Evolutionary conservation across 2,113 vertebrate species (phyloP), one percentile per base, ranked within the genome.

Genomic region (Scatophagus argus): DNA sequence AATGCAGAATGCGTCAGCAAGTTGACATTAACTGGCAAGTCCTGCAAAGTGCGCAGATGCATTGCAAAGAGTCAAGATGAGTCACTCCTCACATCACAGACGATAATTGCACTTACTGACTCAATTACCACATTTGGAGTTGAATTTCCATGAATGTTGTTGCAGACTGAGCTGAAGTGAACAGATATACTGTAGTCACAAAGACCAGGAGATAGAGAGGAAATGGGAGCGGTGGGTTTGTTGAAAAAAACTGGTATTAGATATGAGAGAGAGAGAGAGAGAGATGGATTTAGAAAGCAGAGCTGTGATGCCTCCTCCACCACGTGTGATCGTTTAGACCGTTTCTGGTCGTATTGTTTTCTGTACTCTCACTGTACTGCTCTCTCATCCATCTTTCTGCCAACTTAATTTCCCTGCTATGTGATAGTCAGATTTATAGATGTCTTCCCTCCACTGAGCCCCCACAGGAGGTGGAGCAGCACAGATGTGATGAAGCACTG

Each of bases 361-460:
- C n/a, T 72, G 67, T 58, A n/a, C n/a, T 82, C 88, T 88, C 75
- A 84, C 76, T 27, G 10, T 82, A 13, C 82, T 54, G 60, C 73
- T 78, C 65, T 72, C 44, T 83, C 80, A 66, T 90, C 74, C 68
- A 77, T 87, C 89, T 82, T 77, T 74, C 80, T 90, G 86, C 89
- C 91, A 89, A 64, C 81, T 83, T 90, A 65, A 77, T 87, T 89
- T 90, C 76, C 61, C 79, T 63, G 69, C 78, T 41, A 70, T 88
- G 86, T 91, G 91, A 91, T 44, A 69, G 87, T 77, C 72, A 88
- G 92, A 94, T 93, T 93, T 92, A 94, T 93, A 73, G 87, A 88
- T 32, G 77, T 78, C 66, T 76, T 79, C 81, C 70, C 77, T n/a
- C 83, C 79, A 34, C 81, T 81, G 87, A 86, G 87, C 59, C 59